phyloP scores from a whole-genome alignment of 1,140 invertebrate genomes.

The Hyphantria cunea region DNA sequence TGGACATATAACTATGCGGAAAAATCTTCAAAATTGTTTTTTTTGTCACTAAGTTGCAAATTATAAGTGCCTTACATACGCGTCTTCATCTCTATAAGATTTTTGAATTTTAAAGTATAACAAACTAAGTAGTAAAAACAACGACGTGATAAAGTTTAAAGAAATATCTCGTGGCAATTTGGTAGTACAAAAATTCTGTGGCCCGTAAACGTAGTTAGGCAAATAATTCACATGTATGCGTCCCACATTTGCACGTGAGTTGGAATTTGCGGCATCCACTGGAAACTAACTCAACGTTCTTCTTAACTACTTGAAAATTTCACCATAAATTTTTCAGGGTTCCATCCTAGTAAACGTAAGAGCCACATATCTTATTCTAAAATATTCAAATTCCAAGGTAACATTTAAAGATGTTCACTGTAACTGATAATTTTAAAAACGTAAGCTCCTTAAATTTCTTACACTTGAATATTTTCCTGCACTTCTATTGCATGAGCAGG shows the following conservation, averaged over 20 bases:
- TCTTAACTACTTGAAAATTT: conserved; percentile 18
- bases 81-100: neutral
- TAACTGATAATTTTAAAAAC: neutral
- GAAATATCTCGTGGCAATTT: neutral
- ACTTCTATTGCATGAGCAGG: too few species aligned
- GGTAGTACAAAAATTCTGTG: neutral
- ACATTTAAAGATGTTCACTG: neutral
- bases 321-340: conserved; percentile 6
- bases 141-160: neutral
- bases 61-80: neutral
- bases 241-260: conserved; percentile 21
- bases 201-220: conserved; percentile 10
- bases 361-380: neutral
- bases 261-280: conserved; percentile 21
- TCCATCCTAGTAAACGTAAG: neutral
- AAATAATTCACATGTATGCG: conserved; percentile 23
- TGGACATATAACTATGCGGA: too few species aligned
- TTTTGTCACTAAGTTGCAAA: neutral
- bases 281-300: conserved; percentile 21
- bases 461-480: too few species aligned
- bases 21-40: too few species aligned
- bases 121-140: neutral
- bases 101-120: neutral
- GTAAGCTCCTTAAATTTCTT: neutral
- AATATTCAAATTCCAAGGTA: neutral